Evolutionary conservation across 2,113 vertebrate species (phyloP), one percentile per base, ranked within the genome.

Genomic region (Psophia crepitans): DNA sequence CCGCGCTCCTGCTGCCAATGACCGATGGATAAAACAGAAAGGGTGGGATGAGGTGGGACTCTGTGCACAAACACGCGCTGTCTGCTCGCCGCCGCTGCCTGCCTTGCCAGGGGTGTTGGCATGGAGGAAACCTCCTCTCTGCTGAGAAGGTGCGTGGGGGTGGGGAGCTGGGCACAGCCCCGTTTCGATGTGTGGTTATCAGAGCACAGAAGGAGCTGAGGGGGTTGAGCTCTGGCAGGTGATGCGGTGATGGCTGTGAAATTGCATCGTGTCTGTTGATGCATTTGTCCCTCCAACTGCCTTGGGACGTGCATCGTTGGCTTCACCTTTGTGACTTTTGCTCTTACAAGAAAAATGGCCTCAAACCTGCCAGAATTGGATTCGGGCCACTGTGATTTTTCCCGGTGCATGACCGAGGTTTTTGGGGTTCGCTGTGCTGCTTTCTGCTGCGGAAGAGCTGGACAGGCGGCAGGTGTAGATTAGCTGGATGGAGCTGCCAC

Each of bases 321-420:
- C 44, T 81, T 90, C 17, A 20, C 33, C 84, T 56, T 69, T 56
- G 37, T 17, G 6, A 54, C 44, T 73, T 87, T 73, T 90, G 28
- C 26, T 84, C 28, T 94, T 49, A n/a, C 22, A 46, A 64, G 22
- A 33, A 54, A 68, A 90, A 82, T 3, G 9, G 28, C 56, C 14
- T 60, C 30, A 70, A 61, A 87, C 11, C 44, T 46, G 68, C 39
- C 58, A 70, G 56, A 53, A 78, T 19, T 8, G 4, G 26, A 65
- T 69, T 56, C 26, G 28, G 58, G 74, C n/a, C 7, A 9, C 82
- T 81, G 64, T 87, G 49, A 84, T 74, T 65, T 56, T 81, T 90
- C 69, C 60, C 48, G 69, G 22, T 6, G 0, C 0, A 0, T 32
- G 35, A 69, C 26, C 0, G 3, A 32, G 39, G 35, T 16, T 58